Conservation (phyloP, 2,888 invertebrate species). For the Caenorhabditis uteleia region DNA sequence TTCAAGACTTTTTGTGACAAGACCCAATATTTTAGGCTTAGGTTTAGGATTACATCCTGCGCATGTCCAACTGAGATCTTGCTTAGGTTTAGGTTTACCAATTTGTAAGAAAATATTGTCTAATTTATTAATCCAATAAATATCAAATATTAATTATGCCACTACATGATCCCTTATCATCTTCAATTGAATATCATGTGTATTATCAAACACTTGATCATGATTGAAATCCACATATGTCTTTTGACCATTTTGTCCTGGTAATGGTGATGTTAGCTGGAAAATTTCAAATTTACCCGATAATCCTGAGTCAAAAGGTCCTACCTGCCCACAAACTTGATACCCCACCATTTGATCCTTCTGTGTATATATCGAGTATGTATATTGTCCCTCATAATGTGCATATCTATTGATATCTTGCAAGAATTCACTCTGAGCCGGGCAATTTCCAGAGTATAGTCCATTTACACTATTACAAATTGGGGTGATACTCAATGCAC, state of each 20-base stretch:
- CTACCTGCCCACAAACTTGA: conserved; percentile 58
- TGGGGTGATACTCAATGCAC: conserved; percentile 58
- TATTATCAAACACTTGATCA: conserved; percentile 60
- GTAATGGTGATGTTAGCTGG: conserved; percentile 52
- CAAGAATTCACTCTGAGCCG: conserved; percentile 59
- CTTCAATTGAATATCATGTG: conserved; percentile 55
- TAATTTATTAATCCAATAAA: no score
- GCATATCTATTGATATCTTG: conserved; percentile 64
- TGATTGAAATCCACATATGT: conserved; percentile 63
- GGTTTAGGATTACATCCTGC: no score
- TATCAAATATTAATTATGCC: no score
- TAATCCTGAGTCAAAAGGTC: conserved; percentile 19
- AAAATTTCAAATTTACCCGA: conserved; percentile 18
- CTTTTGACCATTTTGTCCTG: conserved; percentile 63
- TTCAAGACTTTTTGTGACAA: no score
- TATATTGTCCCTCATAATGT: conserved; percentile 64
- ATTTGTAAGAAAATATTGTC: no score
- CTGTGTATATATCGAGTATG: conserved; percentile 61
- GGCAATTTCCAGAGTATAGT: conserved; percentile 66
- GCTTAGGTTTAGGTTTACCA: no score
- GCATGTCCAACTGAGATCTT: no score
- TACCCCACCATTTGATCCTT: conserved; percentile 64
- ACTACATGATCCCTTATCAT: conserved; percentile 64
- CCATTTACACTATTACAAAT: conserved; percentile 60
- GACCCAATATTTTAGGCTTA: no score